Evolutionary conservation across 2,888 invertebrate genomes (phyloP).

Genomic region (Thymelicus sylvestris): DNA sequence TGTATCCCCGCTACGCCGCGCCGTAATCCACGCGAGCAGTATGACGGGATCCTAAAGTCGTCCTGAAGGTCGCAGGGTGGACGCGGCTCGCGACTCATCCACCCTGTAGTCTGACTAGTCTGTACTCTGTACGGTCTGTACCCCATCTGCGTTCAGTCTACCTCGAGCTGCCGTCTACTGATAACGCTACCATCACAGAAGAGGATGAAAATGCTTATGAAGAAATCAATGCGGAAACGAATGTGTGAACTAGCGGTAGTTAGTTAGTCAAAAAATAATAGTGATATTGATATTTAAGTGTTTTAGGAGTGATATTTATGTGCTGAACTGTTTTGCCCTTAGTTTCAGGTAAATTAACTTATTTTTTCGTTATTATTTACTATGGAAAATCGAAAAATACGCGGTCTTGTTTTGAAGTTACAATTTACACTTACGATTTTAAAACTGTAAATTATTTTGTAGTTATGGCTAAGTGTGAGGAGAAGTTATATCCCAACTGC

Average conservation of each 20-base stretch:
- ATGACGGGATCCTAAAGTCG: neutral
- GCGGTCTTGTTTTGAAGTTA: too few species aligned
- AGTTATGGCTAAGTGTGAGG: slow-evolving; percentile 56
- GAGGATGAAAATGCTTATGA: neutral
- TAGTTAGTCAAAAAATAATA: too few species aligned
- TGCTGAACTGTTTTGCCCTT: neutral
- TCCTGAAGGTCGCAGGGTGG: slow-evolving; percentile 16
- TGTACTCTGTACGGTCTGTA: slow-evolving; percentile 7
- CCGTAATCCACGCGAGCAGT: neutral
- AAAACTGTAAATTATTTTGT: neutral
- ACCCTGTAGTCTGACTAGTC: too few species aligned
- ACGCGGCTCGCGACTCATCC: neutral
- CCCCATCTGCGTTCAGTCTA: slow-evolving; percentile 20
- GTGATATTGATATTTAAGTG: too few species aligned
- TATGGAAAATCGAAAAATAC: neutral
- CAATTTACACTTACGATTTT: neutral
- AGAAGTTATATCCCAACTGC: slow-evolving; percentile 86
- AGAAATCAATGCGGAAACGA: neutral
- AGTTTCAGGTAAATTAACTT: too few species aligned
- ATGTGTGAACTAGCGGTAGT: too few species aligned
- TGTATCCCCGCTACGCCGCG: slow-evolving; percentile 1
- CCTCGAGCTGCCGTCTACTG: neutral
- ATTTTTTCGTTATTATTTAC: neutral
- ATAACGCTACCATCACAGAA: neutral
- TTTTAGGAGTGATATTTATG: neutral